Conservation (phyloP, 2,113 vertebrate species). For the Geococcyx californianus region DNA sequence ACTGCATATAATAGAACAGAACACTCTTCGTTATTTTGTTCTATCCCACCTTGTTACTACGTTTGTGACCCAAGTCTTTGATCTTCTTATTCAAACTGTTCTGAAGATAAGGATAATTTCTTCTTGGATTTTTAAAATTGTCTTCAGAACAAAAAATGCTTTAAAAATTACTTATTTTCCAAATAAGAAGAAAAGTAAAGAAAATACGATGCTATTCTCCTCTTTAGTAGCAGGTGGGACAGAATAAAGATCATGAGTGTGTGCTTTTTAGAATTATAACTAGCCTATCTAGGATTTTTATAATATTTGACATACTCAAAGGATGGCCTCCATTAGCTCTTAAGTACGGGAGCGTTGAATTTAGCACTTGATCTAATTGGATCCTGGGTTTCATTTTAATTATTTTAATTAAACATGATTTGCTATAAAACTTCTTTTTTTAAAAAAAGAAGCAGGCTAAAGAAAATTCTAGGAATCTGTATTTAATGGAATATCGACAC, state of each 20-base stretch:
- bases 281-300: neutral
- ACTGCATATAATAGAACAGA: neutral
- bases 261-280: neutral
- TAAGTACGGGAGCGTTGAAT: neutral
- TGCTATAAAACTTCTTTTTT: neutral
- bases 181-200: neutral
- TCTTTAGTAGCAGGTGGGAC: neutral
- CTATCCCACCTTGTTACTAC: neutral
- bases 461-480: neutral
- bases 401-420: neutral
- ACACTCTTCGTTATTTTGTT: neutral
- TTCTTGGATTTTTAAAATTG: neutral
- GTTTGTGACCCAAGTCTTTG: neutral
- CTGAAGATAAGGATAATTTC: neutral
- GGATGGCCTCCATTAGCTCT: neutral
- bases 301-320: neutral
- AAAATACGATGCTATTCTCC: neutral
- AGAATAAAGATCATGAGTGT: neutral
- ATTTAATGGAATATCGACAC: neutral
- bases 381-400: neutral
- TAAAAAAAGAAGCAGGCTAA: neutral
- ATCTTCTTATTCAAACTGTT: neutral
- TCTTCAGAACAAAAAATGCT: neutral
- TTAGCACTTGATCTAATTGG: neutral
- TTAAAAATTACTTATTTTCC: neutral